Evolutionary conservation across 2,888 invertebrate species (phyloP), one percentile per base, ranked within the genome.

Genomic region (Chrysotoxum bicinctum): DNA sequence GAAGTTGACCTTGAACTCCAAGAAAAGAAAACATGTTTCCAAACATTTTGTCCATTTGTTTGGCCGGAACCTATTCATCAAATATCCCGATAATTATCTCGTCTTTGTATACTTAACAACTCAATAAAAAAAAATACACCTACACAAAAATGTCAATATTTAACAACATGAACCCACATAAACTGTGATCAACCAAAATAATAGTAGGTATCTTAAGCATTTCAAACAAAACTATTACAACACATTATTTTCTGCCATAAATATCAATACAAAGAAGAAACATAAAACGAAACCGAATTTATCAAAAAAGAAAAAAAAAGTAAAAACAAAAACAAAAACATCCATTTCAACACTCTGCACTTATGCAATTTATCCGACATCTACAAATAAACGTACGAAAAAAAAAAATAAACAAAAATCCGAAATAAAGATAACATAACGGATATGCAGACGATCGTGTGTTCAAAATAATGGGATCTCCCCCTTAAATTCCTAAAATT

Each of bases 401-500:
- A 52, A 52, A 50, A 52, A 40, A 52, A 52, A 66, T 50, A 81
- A 80, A 69, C 52, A 69, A 69, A 52, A 60, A 68, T 32, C 19
- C 43, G 43, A 58, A 9, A 32, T 19, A 32, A 56, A 50, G 83
- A 84, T 84, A 76, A 85, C 68, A 70, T 43, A 62, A 66, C 45
- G 76, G 72, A 84, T 58, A 50, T 56, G 45, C 14, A 32, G 37
- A 37, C 9, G 64, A 35, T 45, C 56, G 37, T 14, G 7, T 14
- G 7, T 5, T 21, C 5, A 45, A 16, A 45, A 45, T 50, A 32
- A 70, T 60, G 56, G 69, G 66, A 80, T 80, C 72, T 80, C 58
- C 50, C 60, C 60, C 66, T 80, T 60, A 85, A 80, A 80, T 75
- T 72, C 72, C 45, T 75, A 50, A 58, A 54, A 16, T 14, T 43